Base-by-base conservation (phyloP, 1,140 invertebrate species). In the Polypedilum vanderplanki region DNA sequence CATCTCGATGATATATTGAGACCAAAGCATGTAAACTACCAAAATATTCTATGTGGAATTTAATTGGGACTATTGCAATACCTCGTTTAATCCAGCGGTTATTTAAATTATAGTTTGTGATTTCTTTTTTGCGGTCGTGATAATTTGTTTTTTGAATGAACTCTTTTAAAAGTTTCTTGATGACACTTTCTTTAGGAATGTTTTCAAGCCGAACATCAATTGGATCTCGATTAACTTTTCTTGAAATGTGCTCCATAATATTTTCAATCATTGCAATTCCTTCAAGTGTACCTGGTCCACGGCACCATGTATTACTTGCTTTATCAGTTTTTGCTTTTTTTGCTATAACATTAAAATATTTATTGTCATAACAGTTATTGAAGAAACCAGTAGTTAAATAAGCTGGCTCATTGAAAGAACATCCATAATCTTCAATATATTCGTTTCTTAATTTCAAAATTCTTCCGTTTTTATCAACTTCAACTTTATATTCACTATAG, bases 211-310 rank as follows among this genome's bases (percentile, higher is more conserved):
- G 84, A 0, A 93, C 87, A 75, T 90, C 87, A 1, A 88, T 76
- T 0, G 93, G 87, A 83, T 95, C 92, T 77, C 87, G 84, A 3
- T 86, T 84, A 4, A 90, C 78, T 70, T 82, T 84, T 75, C 86
- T 87, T 0, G 92, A 88, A 76, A 95, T 90, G 79, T 93, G 90
- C 78, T 96, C 93, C 86, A 97, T 91, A 7, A 96, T 87, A 67
- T 85, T 87, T 82, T 96, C 94, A 24, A 89, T 88, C 79, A 90
- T 84, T 9, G 86, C 86, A 17, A 90, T 81, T 40, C 81, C 87
- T 83, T 93, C 90, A 2, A 87, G 82, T 0, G 87, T 85, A 40
- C 89, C 90, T 74, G 90, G 90, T 79, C 87, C 89, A 89, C 75
- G 85, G n/a, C n/a, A n/a, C n/a, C n/a, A n/a, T n/a, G n/a, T n/a